phyloP scores from a whole-genome alignment of 2,888 invertebrate species.

The Parelbella ahira region DNA sequence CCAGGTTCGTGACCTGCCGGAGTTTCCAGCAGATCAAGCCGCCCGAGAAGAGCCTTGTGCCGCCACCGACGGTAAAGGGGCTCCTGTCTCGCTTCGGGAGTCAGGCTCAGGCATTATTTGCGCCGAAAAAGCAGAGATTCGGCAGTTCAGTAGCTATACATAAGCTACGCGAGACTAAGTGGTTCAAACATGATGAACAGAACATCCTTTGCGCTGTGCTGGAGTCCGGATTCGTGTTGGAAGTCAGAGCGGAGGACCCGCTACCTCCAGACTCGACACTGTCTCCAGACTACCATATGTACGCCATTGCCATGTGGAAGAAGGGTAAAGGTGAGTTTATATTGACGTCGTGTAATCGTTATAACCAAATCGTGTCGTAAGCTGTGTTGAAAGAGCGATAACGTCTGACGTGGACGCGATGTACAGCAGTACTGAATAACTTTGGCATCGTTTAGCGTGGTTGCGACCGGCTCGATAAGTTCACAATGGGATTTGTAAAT shows the following conservation, averaged over 20 bases:
- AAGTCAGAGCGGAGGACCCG: constrained; percentile 78
- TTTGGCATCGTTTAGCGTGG: constrained; percentile 46
- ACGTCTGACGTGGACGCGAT: constrained; percentile 43
- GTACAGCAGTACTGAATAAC: constrained; percentile 49
- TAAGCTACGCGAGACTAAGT: constrained; percentile 86
- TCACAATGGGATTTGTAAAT: constrained; percentile 64
- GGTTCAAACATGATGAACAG: constrained; percentile 86
- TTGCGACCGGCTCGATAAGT: constrained; percentile 43
- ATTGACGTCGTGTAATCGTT: constrained; percentile 10
- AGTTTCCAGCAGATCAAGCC: constrained; percentile 79
- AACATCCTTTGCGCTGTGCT: constrained; percentile 86
- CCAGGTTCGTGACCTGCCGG: constrained; percentile 80
- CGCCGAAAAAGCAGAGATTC: constrained; percentile 76
- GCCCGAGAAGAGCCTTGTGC: constrained; percentile 75
- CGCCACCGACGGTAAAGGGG: constrained; percentile 74
- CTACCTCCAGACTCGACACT: constrained; percentile 66
- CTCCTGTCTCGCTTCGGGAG: constrained; percentile 78
- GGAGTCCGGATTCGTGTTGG: constrained; percentile 86
- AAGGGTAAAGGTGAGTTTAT: constrained; percentile 83
- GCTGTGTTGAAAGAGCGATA: constrained; percentile 40
- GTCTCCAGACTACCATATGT: constrained; percentile 80
- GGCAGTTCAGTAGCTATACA: constrained; percentile 85
- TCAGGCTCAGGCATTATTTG: constrained; percentile 77
- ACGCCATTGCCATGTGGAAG: constrained; percentile 86
- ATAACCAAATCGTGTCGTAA: constrained; percentile 31